phyloP scores from a whole-genome alignment of 2,888 invertebrate genomes.

The Lepidochitona cinerea region DNA sequence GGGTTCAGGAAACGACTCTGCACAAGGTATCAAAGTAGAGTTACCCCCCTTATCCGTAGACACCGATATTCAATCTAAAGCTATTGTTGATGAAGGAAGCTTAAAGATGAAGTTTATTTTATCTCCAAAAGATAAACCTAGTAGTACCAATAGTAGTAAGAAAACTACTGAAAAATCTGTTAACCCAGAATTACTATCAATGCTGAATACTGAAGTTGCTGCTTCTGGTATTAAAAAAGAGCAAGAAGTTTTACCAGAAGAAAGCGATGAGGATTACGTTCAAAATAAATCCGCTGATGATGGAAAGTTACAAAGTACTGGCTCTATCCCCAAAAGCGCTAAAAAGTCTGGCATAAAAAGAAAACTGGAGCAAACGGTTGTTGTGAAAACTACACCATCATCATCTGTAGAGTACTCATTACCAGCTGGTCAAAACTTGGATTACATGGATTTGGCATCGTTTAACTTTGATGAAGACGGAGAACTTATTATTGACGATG shows the following conservation, averaged over 20 bases:
- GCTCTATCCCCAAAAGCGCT: not conserved
- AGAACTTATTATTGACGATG: constrained; percentile 47
- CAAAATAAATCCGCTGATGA: not conserved
- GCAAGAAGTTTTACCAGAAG: not conserved
- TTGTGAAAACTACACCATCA: not conserved
- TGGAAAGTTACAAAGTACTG: not conserved
- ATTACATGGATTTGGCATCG: constrained; percentile 10
- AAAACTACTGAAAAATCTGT: not conserved
- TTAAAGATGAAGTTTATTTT: constrained; percentile 39
- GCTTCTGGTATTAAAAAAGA: not conserved
- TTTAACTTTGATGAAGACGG: constrained; percentile 32
- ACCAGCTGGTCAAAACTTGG: not conserved
- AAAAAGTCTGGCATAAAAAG: not conserved
- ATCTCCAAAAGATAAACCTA: constrained; percentile 26
- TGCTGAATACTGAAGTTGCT: not conserved
- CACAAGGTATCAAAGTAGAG: not conserved
- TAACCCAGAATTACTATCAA: not conserved
- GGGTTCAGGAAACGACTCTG: not conserved
- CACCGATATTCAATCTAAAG: not conserved
- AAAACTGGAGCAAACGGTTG: not conserved
- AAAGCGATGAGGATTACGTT: not conserved
- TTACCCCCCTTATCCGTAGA: not conserved
- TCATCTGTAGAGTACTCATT: not conserved
- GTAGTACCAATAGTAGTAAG: not conserved
- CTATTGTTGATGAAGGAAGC: constrained; percentile 17